Base-by-base conservation (phyloP, 2,888 invertebrate genomes). In the Phoenoteleia sp. region DNA sequence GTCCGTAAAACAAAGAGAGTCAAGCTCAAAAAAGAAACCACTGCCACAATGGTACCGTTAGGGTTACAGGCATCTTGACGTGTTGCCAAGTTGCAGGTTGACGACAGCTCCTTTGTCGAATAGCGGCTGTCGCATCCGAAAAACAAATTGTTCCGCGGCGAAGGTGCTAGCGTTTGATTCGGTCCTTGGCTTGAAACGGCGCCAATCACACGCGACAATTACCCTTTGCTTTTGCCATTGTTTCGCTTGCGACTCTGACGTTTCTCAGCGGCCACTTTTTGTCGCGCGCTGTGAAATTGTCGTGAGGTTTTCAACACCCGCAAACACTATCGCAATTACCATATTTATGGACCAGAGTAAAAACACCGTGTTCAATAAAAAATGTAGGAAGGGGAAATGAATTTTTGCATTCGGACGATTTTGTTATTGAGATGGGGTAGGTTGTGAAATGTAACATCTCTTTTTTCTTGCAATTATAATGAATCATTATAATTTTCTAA, bases 51-150 rank as follows among this genome's bases (percentile, higher is more conserved):
- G 66, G 89, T 89, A 90, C 81, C 87, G 92, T 92, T 93, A 93
- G 92, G 92, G 92, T 92, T 92, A 91, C 91, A 90, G 91, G 92
- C 91, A 92, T 92, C 93, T 93, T 93, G 93, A 92, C 92, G 93
- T 91, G 92, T 91, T 93, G 93, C 93, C 93, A 93, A 93, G 91
- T 93, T 91, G 90, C 90, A 86, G 89, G 89, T 89, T 91, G 90
- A 88, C 89, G 89, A 86, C 87, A 88, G 82, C 58, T 80, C 84
- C 85, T 87, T 87, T 85, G 85, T 84, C 84, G 89, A 88, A 88
- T 87, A 86, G 79, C 86, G 84, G 77, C 86, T 84, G 87, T 77
- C 87, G 87, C 86, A 84, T 85, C 85, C 72, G 60, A 82, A 82
- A 82, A 84, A 79, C 81, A 86, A 84, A 86, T 77, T 81, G 81